A percentile compares a stretch with the other conserved stretches of the same genome.
phyloP scores from a whole-genome alignment of 2,113 vertebrate genomes.

The Hippolais icterina region DNA sequence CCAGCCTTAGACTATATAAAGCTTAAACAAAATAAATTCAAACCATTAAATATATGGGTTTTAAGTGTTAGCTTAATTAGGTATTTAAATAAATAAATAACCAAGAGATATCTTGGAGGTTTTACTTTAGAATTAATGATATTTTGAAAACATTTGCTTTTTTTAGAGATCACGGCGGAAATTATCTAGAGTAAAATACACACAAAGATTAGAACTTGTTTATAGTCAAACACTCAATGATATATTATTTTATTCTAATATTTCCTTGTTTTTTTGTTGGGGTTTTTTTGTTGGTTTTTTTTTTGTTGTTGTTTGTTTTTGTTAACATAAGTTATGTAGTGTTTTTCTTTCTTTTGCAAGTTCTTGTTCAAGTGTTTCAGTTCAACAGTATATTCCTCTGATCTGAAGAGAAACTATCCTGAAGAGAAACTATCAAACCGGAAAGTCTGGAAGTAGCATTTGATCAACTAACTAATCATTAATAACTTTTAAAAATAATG shows the following conservation, averaged over 20 bases:
- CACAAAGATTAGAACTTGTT: background rate
- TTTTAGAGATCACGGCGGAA: background rate
- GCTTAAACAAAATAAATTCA: background rate
- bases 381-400: background rate
- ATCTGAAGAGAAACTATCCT: background rate
- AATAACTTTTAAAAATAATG: background rate
- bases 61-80: background rate
- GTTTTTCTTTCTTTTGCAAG: background rate
- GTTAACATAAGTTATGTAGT: accelerated
- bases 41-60: background rate
- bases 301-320: background rate
- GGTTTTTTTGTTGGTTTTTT: too few relatives aligned
- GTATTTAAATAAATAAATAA: background rate
- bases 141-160: background rate
- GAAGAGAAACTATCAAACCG: background rate
- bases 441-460: background rate
- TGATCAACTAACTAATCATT: background rate
- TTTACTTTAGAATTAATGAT: background rate
- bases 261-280: background rate
- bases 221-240: background rate
- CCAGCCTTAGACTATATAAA: background rate
- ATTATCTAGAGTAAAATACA: background rate
- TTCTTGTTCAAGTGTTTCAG: background rate
- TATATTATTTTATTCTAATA: background rate
- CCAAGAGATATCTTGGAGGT: background rate